A percentile compares a stretch with the other conserved stretches of the same genome.
phyloP scores from a whole-genome alignment of 2,113 vertebrate genomes.

The Equus quagga region DNA sequence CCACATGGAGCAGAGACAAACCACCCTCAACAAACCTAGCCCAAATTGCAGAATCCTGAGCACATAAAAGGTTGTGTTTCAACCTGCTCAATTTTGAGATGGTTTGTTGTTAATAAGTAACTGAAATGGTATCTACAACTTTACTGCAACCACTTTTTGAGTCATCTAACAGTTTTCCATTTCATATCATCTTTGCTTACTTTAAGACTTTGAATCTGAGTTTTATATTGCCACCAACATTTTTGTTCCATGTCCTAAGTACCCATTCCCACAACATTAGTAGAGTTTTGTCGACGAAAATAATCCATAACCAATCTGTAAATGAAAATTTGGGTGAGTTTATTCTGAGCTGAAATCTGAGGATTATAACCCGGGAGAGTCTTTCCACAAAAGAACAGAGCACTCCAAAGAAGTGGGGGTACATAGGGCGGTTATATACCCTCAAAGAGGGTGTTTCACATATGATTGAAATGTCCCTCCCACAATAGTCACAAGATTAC shows the following conservation, averaged over 20 bases:
- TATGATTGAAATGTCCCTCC: no score
- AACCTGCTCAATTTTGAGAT: not conserved
- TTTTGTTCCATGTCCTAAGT: not conserved
- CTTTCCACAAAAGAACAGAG: no score
- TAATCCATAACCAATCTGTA: no score
- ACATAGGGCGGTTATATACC: no score
- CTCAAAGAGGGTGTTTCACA: no score
- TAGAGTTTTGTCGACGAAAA: not conserved
- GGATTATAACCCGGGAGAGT: no score
- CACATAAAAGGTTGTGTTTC: not conserved
- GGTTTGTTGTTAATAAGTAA: not conserved
- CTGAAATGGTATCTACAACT: not conserved
- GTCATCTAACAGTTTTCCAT: not conserved
- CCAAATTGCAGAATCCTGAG: not conserved
- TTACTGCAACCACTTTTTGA: not conserved
- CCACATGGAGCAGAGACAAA: not conserved
- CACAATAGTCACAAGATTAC: no score
- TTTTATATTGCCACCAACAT: not conserved
- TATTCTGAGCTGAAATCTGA: no score
- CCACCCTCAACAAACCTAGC: not conserved
- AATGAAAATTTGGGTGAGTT: no score
- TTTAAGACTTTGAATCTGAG: not conserved
- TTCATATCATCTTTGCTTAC: not conserved
- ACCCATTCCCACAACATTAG: not conserved
- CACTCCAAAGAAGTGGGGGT: no score